Percentiles rank a stretch among this genome's conserved stretches.
phyloP scores from a whole-genome alignment of 1,140 invertebrate species.

The Drosophila ambigua region DNA sequence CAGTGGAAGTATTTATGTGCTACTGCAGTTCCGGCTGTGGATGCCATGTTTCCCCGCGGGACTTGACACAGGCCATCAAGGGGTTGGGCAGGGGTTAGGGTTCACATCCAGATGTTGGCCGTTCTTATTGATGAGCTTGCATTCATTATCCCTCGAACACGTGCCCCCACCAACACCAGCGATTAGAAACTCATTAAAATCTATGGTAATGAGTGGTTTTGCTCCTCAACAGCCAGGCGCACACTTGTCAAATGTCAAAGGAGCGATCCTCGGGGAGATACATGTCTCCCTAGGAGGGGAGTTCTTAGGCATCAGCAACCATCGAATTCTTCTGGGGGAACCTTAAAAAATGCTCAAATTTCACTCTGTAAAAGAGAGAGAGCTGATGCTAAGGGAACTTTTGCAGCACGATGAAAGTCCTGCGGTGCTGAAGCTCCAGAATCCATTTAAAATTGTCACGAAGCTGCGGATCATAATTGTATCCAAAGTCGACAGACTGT shows the following conservation, averaged over 20 bases:
- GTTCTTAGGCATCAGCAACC: neutral
- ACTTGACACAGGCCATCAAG: constrained; percentile 49
- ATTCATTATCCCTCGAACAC: constrained; percentile 73
- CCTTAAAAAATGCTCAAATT: no score
- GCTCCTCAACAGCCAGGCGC: constrained; percentile 14
- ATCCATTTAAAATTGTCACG: neutral
- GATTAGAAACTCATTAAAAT: constrained; percentile 83
- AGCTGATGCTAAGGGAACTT: neutral
- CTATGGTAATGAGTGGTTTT: constrained; percentile 75
- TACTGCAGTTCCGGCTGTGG: constrained; percentile 38
- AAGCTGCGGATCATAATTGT: neutral
- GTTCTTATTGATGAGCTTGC: constrained; percentile 60
- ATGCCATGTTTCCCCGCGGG: constrained; percentile 36
- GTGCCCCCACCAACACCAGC: constrained; percentile 55
- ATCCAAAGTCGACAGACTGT: constrained; percentile 1
- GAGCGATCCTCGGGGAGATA: constrained; percentile 41
- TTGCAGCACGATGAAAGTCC: no score
- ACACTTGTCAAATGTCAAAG: constrained; percentile 65
- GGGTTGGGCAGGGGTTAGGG: constrained; percentile 67
- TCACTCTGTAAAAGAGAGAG: no score
- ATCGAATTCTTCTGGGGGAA: neutral
- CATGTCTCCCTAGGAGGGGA: neutral
- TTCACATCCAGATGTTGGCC: constrained; percentile 51
- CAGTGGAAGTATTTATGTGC: constrained; percentile 5
- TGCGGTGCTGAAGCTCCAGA: neutral